Conservation (phyloP, 2,888 invertebrate species). For the Cordilura impudica region DNA sequence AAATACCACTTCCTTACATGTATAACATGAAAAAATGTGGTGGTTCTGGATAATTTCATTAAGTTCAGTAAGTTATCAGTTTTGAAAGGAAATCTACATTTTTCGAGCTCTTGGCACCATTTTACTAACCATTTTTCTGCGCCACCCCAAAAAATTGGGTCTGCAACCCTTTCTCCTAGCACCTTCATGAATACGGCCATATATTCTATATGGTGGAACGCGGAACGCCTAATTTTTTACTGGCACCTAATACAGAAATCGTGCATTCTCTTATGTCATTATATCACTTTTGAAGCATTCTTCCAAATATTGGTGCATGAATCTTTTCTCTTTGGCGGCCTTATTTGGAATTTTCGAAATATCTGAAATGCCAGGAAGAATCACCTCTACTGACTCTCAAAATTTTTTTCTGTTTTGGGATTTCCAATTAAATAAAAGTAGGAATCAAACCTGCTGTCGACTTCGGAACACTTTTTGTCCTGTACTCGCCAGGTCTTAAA, state of each 20-base stretch:
- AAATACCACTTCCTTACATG: conserved; percentile 32
- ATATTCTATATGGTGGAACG: too few species aligned
- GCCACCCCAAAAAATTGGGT: not conserved
- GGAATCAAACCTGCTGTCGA: too few species aligned
- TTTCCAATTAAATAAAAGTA: too few species aligned
- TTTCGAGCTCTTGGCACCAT: conserved; percentile 23
- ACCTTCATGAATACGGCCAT: too few species aligned
- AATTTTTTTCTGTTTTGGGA: too few species aligned
- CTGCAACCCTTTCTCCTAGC: conserved; percentile 27
- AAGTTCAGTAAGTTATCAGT: conserved; percentile 8
- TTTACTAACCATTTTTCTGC: conserved; percentile 17
- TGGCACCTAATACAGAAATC: too few species aligned
- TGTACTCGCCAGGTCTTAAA: too few species aligned
- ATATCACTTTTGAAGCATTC: too few species aligned
- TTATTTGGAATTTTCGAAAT: not conserved
- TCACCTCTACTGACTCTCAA: not conserved
- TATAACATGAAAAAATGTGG: conserved; percentile 25
- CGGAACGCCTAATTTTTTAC: too few species aligned
- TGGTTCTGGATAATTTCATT: conserved; percentile 30
- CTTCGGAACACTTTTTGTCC: too few species aligned
- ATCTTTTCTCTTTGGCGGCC: not conserved
- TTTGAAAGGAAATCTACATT: conserved; percentile 24
- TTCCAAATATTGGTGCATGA: too few species aligned
- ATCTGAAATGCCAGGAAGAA: not conserved
- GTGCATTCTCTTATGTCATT: too few species aligned